Conservation (phyloP, 2,113 vertebrate genomes). For the Diadophis punctatus region DNA sequence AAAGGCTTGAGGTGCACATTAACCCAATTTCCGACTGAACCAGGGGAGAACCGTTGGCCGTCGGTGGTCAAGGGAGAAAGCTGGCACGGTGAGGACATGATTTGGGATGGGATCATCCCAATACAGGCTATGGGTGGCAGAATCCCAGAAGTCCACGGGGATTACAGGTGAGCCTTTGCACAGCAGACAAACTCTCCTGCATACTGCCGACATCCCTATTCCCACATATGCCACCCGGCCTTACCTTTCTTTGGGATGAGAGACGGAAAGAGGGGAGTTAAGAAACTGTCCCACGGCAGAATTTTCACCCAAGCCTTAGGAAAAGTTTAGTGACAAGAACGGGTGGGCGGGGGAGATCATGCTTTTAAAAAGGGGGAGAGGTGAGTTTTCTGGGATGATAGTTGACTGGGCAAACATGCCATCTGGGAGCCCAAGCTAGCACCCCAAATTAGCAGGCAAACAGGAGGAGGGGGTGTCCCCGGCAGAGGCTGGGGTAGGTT, state of each 20-base stretch:
- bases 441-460: neutral
- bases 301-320: neutral
- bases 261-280: neutral
- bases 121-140: neutral
- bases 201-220: neutral
- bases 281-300: neutral
- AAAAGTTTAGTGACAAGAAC: neutral
- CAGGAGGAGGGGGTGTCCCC: too few relatives aligned
- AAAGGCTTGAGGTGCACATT: neutral
- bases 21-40: neutral
- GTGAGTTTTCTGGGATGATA: neutral
- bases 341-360: neutral
- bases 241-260: neutral
- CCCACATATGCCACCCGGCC: neutral
- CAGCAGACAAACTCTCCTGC: neutral
- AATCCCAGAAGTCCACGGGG: neutral
- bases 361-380: neutral
- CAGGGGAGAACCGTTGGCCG: neutral
- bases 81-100: neutral
- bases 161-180: neutral
- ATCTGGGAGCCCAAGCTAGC: neutral
- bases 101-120: neutral
- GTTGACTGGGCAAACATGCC: neutral
- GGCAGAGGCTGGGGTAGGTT: neutral
- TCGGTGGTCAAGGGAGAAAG: neutral